phyloP scores from a whole-genome alignment of 2,797 vertebrate genomes.

The Taenioides sp. region DNA sequence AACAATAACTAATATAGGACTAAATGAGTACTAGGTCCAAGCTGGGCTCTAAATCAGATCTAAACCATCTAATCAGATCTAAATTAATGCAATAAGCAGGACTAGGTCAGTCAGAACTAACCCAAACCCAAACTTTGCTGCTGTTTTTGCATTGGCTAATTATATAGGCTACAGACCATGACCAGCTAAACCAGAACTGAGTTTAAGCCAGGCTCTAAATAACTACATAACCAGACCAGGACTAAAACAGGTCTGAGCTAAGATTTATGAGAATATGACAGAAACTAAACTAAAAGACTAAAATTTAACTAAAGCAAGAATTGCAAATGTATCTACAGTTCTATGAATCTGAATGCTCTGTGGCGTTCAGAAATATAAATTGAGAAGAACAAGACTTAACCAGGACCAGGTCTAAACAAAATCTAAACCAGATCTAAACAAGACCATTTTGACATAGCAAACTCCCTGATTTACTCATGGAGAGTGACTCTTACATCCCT shows the following conservation, averaged over 20 bases:
- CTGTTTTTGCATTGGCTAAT: no score
- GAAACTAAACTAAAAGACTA: not conserved
- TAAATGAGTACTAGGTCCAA: no score
- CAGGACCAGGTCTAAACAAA: not conserved
- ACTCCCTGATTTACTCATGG: slow-evolving; percentile 44
- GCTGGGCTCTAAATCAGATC: no score
- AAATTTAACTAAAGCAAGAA: not conserved
- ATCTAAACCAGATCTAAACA: not conserved
- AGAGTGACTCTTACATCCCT: slow-evolving; percentile 36
- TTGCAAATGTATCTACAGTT: not conserved
- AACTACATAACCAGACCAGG: not conserved
- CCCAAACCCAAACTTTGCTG: no score
- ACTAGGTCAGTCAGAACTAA: no score
- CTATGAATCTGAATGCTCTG: not conserved
- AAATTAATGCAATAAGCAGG: no score
- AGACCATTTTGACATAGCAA: slow-evolving; percentile 11
- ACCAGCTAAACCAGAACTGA: no score
- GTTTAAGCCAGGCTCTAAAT: no score
- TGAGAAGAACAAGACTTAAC: not conserved
- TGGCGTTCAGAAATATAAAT: not conserved
- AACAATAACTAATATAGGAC: no score
- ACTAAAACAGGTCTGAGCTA: not conserved
- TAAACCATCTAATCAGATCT: no score
- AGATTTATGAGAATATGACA: not conserved
- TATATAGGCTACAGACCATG: no score